Evolutionary conservation across 1,140 invertebrate species (phyloP), one percentile per base, ranked within the genome.

Genomic region (Drosophila aff.): DNA sequence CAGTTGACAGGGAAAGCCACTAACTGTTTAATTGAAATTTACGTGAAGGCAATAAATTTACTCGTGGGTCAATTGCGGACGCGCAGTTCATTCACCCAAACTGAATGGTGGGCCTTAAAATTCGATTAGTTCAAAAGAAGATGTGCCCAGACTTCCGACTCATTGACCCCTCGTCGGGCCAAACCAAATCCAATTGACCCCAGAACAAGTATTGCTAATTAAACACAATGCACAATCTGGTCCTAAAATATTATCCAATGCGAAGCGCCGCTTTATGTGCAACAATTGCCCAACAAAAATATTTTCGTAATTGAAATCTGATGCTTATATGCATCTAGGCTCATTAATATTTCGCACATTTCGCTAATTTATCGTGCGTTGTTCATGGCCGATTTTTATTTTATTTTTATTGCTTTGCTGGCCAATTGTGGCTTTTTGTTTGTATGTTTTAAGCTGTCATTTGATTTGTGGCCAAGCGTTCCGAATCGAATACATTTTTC

Each of bases 11-110:
- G 40, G 43, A 76, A 86, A 86, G 65, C 79, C 76, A 79, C 79
- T 82, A 85, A 86, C 61, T 76, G 79, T 82, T 85, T 85, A 86
- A 86, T 85, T 85, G 82, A 71, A 85, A 86, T 82, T 86, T 79
- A 85, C 82, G 72, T 52, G 44, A 76, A 76, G 50, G 43, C 52
- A 76, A 76, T 76, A 76, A 58, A 58, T 69, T 76, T 15, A 58
- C 46, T 69, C 66, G 47, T 49, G 55, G 75, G 55, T 76, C 41
- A 52, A 68, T 46, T 61, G 41, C 38, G 44, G 23, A 10, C 44
- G 18, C 28, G 7, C 43, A 43, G 44, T 73, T 73, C 38, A 73
- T 50, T 61, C 67, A 52, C n/a, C 23, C 66, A 63, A 49, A 16
- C 36, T 64, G 21, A 47, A 49, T 62, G 15, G 49, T n/a, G 40